Conservation (phyloP, 2,113 vertebrate species). For the Aix galericulata region DNA sequence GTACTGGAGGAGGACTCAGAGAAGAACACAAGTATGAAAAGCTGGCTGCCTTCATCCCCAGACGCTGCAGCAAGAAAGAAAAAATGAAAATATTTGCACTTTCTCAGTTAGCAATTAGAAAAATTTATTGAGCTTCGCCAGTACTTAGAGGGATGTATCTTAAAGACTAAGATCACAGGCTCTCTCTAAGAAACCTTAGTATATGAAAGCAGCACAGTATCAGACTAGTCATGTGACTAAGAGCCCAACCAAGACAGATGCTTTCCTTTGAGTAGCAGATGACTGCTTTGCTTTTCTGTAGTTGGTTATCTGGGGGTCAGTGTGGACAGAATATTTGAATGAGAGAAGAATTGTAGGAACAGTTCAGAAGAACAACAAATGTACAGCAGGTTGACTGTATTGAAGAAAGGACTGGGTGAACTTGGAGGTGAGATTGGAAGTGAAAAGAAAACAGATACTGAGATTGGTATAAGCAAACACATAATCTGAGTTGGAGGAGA, state of each 20-base stretch:
- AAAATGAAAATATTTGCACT: neutral
- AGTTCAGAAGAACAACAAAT: neutral
- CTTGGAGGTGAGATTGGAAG: neutral
- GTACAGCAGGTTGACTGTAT: accelerated
- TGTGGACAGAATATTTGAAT: neutral
- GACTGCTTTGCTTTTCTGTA: neutral
- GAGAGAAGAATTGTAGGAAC: neutral
- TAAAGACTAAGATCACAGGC: neutral
- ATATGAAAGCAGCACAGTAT: neutral
- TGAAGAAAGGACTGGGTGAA: neutral
- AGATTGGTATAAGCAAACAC: neutral
- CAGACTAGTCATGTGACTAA: neutral
- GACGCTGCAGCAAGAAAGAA: neutral
- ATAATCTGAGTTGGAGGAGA: neutral
- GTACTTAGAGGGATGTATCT: neutral
- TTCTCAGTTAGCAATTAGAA: neutral
- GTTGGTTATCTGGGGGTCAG: neutral
- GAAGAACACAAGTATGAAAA: neutral
- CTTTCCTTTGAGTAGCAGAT: neutral
- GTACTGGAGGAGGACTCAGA: neutral
- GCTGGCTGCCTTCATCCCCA: neutral
- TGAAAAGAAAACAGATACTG: neutral
- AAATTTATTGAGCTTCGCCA: neutral
- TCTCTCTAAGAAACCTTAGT: neutral
- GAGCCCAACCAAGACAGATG: neutral